phyloP scores from a whole-genome alignment of 37 sponge, comb jelly and placozoan species.

The Amphimedon queenslandica region DNA sequence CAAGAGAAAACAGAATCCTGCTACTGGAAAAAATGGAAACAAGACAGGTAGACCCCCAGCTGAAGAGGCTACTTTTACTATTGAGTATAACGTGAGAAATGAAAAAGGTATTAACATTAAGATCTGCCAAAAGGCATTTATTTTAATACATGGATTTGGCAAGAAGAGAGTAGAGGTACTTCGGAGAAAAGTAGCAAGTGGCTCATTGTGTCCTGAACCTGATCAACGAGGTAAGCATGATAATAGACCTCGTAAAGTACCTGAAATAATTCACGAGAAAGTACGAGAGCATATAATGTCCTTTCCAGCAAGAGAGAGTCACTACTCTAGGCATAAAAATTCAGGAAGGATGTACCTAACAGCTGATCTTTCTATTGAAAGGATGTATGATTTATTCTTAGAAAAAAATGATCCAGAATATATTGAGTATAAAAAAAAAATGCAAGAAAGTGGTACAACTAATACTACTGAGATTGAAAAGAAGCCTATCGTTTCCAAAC shows the following conservation, averaged over 20 bases:
- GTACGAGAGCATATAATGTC: conserved; percentile 24
- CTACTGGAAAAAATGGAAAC: conserved; percentile 19
- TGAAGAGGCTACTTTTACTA: conserved; percentile 34
- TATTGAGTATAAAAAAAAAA: conserved; percentile 1
- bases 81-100: conserved; percentile 25
- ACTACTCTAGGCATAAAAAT: conserved; percentile 29
- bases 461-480: conserved; percentile 9
- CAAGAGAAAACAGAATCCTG: conserved; percentile 32
- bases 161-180: conserved; percentile 34
- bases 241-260: conserved; percentile 9
- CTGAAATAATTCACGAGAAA: not conserved
- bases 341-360: conserved; percentile 15
- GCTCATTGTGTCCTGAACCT: conserved; percentile 9
- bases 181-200: conserved; percentile 17
- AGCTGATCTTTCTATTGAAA: conserved; percentile 30
- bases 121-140: conserved; percentile 54
- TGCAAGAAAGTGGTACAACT: conserved; percentile 2
- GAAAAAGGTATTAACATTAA: conserved; percentile 20
- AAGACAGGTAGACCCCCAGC: conserved; percentile 47
- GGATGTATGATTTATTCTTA: conserved; percentile 18
- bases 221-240: conserved; percentile 40
- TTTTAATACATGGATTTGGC: conserved; percentile 43
- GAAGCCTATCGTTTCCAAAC: conserved; percentile 37
- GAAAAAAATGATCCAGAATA: conserved; percentile 20
- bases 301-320: conserved; percentile 20